phyloP scores from a whole-genome alignment of 2,113 vertebrate genomes.

The Elephantulus edwardii region DNA sequence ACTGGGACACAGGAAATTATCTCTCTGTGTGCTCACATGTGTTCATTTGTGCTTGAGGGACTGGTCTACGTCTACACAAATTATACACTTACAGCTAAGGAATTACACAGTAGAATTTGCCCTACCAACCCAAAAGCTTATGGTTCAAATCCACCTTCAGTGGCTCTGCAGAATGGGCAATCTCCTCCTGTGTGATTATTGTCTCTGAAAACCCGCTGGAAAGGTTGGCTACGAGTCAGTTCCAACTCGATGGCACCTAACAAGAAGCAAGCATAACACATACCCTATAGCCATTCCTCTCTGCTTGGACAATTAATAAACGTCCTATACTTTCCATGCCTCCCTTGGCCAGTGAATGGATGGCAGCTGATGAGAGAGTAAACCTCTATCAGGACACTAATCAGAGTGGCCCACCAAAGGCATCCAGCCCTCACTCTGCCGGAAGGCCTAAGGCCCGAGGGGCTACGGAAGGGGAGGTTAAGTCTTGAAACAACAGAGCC shows the following conservation, averaged over 20 bases:
- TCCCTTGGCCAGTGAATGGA: background rate
- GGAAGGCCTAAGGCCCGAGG: background rate
- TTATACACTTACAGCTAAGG: background rate
- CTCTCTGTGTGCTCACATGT: background rate
- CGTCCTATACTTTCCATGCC: background rate
- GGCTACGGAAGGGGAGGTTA: background rate
- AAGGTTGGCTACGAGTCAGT: too few relatives aligned
- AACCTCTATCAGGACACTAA: slow-evolving; percentile 35
- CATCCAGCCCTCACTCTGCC: background rate
- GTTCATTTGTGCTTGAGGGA: background rate
- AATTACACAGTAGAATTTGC: too few relatives aligned
- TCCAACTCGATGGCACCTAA: too few relatives aligned
- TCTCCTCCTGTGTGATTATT: too few relatives aligned
- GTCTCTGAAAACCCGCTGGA: too few relatives aligned
- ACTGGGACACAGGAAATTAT: background rate
- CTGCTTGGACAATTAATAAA: background rate
- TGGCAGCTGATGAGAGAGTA: slow-evolving; percentile 20
- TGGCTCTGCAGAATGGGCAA: too few relatives aligned
- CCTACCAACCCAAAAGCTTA: too few relatives aligned
- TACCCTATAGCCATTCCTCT: background rate
- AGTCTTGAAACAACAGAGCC: slow-evolving; percentile 26
- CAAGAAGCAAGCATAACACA: too few relatives aligned
- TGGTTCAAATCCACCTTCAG: too few relatives aligned
- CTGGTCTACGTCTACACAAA: background rate
- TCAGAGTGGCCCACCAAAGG: slow-evolving; percentile 44